phyloP scores from a whole-genome alignment of 2,113 vertebrate species.

The Pterocles burchelli region DNA sequence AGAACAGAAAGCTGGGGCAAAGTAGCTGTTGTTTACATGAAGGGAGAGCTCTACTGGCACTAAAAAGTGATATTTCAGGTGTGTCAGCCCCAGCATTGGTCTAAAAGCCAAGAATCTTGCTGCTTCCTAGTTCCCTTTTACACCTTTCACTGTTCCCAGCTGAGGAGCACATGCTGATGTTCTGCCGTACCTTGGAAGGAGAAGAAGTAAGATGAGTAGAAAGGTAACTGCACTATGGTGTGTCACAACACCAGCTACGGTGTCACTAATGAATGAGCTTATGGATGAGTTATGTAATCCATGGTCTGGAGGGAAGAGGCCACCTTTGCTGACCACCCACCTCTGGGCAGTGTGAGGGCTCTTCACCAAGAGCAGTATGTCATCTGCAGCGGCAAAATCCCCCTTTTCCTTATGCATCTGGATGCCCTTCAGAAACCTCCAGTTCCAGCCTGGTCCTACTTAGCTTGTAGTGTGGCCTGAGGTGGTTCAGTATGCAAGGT shows the following conservation, averaged over 20 bases:
- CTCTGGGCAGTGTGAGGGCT: neutral
- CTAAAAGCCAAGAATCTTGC: slow-evolving; percentile 13
- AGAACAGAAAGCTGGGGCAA: neutral
- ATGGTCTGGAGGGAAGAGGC: neutral
- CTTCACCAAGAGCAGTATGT: neutral
- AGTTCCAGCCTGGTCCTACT: neutral
- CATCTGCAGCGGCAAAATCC: neutral
- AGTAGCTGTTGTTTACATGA: neutral
- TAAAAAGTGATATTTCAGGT: neutral
- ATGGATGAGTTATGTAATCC: slow-evolving; percentile 28
- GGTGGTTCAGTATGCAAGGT: neutral
- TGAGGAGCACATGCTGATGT: neutral
- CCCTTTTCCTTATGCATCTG: neutral
- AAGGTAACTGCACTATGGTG: neutral
- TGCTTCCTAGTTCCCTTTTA: neutral
- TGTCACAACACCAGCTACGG: neutral
- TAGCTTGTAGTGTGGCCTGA: neutral
- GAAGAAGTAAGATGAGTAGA: slow-evolving; percentile 41
- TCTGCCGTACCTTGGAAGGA: neutral
- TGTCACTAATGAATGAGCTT: slow-evolving; percentile 6
- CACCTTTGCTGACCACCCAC: neutral
- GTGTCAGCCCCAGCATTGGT: neutral
- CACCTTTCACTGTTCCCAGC: neutral
- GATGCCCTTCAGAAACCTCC: neutral
- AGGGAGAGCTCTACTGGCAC: neutral